phyloP scores from a whole-genome alignment of 2,888 invertebrate genomes.

The Deroplatys truncata region DNA sequence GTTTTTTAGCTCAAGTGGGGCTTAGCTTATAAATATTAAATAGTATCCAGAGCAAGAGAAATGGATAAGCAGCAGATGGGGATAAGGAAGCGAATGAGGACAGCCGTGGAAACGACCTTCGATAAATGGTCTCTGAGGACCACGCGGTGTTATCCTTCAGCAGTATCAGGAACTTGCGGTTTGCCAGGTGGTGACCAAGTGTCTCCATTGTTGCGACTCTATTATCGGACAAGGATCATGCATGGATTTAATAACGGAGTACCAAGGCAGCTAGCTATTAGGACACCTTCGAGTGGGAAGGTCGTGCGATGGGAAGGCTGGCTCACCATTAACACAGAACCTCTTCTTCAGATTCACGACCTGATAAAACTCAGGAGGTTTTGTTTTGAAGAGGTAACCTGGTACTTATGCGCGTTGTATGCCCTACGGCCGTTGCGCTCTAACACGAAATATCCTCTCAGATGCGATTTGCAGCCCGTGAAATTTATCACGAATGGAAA shows the following conservation, averaged over 20 bases:
- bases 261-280: neutral
- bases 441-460: neutral
- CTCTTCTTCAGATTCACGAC: neutral
- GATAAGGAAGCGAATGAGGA: too few relatives aligned
- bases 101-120: neutral
- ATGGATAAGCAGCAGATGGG: too few relatives aligned
- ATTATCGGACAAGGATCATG: neutral
- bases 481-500: neutral
- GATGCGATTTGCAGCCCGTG: neutral
- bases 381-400: neutral
- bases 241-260: neutral
- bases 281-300: neutral
- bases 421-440: neutral
- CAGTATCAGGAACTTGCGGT: neutral
- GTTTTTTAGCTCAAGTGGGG: too few relatives aligned
- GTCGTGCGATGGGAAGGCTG: neutral
- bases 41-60: too few relatives aligned
- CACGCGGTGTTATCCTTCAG: too few relatives aligned
- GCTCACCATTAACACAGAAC: neutral
- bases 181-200: neutral
- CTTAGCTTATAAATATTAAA: too few relatives aligned
- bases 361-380: neutral
- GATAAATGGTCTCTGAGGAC: neutral
- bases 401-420: neutral
- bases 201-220: neutral